Base-by-base conservation (phyloP, 1,140 invertebrate genomes). In the Zaprionus taronus region DNA sequence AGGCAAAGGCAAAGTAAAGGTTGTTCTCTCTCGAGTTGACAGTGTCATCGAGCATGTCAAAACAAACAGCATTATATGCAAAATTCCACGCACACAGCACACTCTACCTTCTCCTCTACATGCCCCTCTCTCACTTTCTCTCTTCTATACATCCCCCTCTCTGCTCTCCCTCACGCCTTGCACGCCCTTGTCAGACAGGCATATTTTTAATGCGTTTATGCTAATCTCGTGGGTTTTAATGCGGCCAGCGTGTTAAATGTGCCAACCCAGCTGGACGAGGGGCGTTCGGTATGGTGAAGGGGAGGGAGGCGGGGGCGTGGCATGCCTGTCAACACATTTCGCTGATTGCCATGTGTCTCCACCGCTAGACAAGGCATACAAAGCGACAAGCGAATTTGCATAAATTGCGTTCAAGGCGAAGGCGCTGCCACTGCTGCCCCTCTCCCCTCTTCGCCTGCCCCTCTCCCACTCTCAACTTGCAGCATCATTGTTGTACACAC, bases 171-270 rank as follows among this genome's bases (percentile, higher is more conserved):
- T n/a, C n/a, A 17, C n/a, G 0, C 15, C 2, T 38, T 41, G 38
- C 15, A 41, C 9, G n/a, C 57, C 49, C 57, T 66, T 49, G 41
- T 47, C 24, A 71, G 74, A 56, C 69, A 77, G 82, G 79, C 83
- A 90, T 81, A 89, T 89, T 92, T 92, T 92, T 91, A 92, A 92
- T 92, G 91, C 91, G 90, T 92, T 92, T 92, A 92, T 91, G 91
- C 81, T 92, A 91, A 92, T 91, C 85, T 76, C 72, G 72, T 77
- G 85, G 83, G 80, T 82, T 83, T 83, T 73, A 77, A 89, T 87
- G 84, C 81, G 85, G 83, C 83, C 78, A 81, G 78, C 85, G 81
- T 87, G 81, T 89, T 87, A 87, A 87, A 87, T 89, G 81, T 87
- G 83, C 78, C 82, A 71, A 49, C 51, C 67, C 7, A 47, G 41